Evolutionary conservation across 2,888 invertebrate species (phyloP), one percentile per base, ranked within the genome.

Genomic region (Perdita meconis): DNA sequence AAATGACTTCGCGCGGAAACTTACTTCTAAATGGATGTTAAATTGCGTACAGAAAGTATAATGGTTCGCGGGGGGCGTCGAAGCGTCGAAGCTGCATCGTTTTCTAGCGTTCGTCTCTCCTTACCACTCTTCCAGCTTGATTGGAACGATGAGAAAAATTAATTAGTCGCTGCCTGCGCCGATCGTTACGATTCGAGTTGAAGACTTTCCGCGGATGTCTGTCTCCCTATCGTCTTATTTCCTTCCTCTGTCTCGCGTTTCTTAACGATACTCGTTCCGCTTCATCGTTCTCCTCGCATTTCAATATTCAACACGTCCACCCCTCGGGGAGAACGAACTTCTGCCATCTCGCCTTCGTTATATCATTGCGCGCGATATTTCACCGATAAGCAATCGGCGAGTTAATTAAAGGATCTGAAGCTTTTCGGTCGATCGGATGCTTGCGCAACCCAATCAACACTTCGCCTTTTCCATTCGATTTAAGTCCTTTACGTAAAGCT

Each of bases 131-230:
- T 6, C 16, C 30, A 19, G 12, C 12, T 30, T 59, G 12, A 40
- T 66, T 57, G 65, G 51, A 30, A 56, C 30, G 36, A 30, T 47
- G 5, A 44, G 64, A 76, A 67, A 80, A 84, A 80, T 82, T 84
- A 84, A 84, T 84, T 84, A 84, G 78, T 78, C 82, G 72, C 63
- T 73, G 76, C 71, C 59, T 61, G 38, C 38, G n/a, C 60, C 70
- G 75, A 78, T 82, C 70, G 81, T 83, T 80, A 77, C 63, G 66
- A 70, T 61, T 63, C 75, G 8, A 59, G 51, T 10, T 36, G 55
- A 30, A 51, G 51, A 53, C 47, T 44, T 30, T 57, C 61, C 22
- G 59, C 50, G 47, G 47, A 61, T 56, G 30, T 53, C 67, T 40
- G 51, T 67, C 74, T 67, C 16, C 40, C 30, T 51, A 24, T 8